These are phyloP conservation scores for Smithornis capensis DNA, from an alignment of 2,113 vertebrate species.

Conservation along the genomic window DNA sequence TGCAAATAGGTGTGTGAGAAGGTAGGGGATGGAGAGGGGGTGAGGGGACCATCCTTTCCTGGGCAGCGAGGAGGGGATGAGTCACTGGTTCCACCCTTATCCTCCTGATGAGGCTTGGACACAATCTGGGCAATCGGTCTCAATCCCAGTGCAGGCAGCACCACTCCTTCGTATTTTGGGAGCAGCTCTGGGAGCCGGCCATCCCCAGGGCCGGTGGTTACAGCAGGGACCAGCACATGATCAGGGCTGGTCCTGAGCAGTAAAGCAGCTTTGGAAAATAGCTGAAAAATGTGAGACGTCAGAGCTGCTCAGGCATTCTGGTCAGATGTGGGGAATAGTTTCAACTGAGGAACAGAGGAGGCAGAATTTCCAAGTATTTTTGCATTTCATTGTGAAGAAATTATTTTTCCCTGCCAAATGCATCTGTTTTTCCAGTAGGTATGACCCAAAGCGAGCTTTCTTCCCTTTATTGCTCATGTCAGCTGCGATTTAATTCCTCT, in stretches of 20 bases:
- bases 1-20: neutral
- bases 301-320: neutral
- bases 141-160: neutral
- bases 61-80: accelerated
- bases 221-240: neutral
- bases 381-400: neutral
- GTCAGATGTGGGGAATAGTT: neutral
- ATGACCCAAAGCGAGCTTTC: neutral
- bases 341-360: neutral
- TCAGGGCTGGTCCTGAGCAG: neutral
- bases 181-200: accelerated
- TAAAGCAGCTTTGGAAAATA: constrained; percentile 35
- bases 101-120: accelerated
- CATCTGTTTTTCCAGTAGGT: neutral
- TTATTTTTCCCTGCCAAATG: neutral
- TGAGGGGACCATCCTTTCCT: neutral
- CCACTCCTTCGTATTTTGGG: accelerated
- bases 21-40: neutral
- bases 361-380: neutral
- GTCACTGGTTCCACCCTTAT: neutral
- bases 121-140: neutral
- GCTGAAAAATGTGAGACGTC: neutral
- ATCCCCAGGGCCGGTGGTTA: accelerated
- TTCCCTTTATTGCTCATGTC: neutral
- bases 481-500: neutral